Base-by-base conservation (phyloP, 1,140 invertebrate species). In the Teleogryllus occipitalis region DNA sequence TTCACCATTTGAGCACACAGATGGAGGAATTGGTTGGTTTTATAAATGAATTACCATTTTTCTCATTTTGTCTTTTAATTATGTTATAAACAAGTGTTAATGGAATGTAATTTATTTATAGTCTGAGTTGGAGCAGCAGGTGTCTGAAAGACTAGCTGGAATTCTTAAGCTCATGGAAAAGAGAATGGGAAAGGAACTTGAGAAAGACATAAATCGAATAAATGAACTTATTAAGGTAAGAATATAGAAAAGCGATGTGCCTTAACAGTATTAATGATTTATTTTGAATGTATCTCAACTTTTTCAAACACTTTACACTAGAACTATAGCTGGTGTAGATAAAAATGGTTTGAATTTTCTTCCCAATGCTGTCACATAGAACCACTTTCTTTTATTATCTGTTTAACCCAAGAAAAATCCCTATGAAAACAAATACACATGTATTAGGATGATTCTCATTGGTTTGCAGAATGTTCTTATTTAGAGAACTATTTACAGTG, bases 1-100 rank as follows among this genome's bases (percentile, higher is more conserved):
- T 98, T 47, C 92, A 96, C 88, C 95, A 98, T 87, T 89, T 98
- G 77, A 94, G 92, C 18, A 92, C 95, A 47, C 96, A 98, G 89
- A 94, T 98, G 91, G 95, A 98, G 83, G 95, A 97, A 86, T 86
- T 98, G 87, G 96, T 97, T 7, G 27, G 39, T 79, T 48, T 21
- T 22, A 47, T 48, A 79, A 65, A 80, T 77, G 1, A 48, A 8
- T 22, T 48, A 8, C 27, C 27, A 39, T 39, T 5, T 39, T 39
- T 39, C 27, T 39, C 4, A 8, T 10, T 4, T 18, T 21, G 27
- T 27, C 47, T 77, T 3, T 65, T 65, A 65, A 39, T 39, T 2
- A 5, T 39, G 27, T 39, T 39, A 2, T 39, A 39, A 1, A 39
- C 27, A 39, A 39, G 27, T 39, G 1, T 39, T 39, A 39, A 39